phyloP scores from a whole-genome alignment of 2,113 vertebrate genomes.

The Oxyruncus cristatus region DNA sequence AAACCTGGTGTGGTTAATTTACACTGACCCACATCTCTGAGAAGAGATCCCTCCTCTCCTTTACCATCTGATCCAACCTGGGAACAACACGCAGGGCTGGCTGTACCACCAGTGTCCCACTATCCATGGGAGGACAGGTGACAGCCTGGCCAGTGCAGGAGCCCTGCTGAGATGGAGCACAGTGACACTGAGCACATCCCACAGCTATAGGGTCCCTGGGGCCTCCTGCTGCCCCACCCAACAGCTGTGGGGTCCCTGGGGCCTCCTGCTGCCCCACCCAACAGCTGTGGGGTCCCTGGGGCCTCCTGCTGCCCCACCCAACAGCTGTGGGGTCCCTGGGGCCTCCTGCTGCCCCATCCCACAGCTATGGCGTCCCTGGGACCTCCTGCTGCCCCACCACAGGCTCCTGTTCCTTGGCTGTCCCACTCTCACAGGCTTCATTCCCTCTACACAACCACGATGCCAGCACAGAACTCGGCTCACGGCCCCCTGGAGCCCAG shows the following conservation, averaged over 20 bases:
- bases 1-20: background rate
- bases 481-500: background rate
- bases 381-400: background rate
- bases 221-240: background rate
- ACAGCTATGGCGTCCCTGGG: background rate
- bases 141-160: too few species aligned
- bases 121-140: fast-evolving
- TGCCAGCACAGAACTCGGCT: fast-evolving
- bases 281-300: background rate
- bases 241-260: background rate
- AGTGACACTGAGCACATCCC: background rate
- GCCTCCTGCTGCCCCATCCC: background rate
- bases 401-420: fast-evolving
- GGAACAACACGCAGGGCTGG: background rate
- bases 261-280: too few species aligned
- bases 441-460: fast-evolving
- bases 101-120: background rate
- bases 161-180: background rate
- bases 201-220: background rate
- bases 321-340: background rate
- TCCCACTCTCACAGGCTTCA: background rate
- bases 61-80: too few species aligned
- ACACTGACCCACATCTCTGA: background rate
- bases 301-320: too few species aligned
- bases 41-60: background rate